Conservation (phyloP, 2,113 vertebrate species). For the Microcebus griseorufus region DNA sequence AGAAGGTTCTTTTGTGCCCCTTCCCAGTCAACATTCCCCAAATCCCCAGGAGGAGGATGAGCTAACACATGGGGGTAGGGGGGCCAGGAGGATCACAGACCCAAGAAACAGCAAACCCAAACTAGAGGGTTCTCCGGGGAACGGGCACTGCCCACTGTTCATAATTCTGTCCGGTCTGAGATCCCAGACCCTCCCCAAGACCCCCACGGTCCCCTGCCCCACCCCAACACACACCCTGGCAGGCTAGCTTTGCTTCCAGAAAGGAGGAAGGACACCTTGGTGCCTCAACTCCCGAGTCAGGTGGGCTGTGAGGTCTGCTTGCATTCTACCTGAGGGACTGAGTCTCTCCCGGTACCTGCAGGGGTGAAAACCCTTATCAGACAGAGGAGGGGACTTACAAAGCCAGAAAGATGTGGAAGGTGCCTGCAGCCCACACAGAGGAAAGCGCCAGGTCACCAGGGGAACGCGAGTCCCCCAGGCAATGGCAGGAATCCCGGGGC, state of each 20-base stretch:
- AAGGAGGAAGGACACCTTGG: not conserved
- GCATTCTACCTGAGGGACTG: not conserved
- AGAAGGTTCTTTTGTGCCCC: not conserved
- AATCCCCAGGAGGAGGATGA: not conserved
- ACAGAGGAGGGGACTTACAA: not conserved
- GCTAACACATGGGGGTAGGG: not conserved
- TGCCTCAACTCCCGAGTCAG: rapidly evolving
- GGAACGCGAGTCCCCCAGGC: too few species aligned
- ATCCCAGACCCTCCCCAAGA: too few species aligned
- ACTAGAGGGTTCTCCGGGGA: not conserved
- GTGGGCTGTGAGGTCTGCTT: too few species aligned
- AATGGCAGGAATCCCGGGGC: not conserved
- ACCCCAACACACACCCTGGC: not conserved
- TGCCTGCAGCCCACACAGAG: not conserved
- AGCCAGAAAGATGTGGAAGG: not conserved
- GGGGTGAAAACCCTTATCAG: not conserved
- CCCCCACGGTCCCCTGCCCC: rapidly evolving
- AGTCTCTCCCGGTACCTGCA: too few species aligned
- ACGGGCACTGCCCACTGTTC: too few species aligned
- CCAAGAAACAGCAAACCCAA: not conserved
- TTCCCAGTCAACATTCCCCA: not conserved
- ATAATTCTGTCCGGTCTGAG: not conserved
- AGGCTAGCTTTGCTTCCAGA: not conserved
- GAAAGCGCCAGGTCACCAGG: not conserved
- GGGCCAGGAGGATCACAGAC: not conserved